Evolutionary conservation across 2,113 vertebrate genomes (phyloP).

Genomic region (Catharus minimus): DNA sequence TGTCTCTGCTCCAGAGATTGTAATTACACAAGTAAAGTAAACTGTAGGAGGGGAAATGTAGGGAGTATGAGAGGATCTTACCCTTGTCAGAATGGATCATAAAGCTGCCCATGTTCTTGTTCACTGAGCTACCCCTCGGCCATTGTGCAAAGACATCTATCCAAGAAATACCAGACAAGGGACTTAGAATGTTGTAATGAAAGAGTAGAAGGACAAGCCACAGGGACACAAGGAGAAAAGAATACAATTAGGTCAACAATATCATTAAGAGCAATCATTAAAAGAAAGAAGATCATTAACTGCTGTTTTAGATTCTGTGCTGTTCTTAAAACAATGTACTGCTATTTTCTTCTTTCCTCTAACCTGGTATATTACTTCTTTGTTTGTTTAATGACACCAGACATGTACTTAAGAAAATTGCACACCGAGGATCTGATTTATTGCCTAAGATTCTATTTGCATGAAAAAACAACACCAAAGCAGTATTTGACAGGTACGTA

Average conservation of each 20-base stretch:
- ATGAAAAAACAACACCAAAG: neutral
- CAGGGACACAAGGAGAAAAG: neutral
- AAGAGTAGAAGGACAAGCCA: neutral
- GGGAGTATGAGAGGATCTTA: neutral
- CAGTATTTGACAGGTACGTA: neutral
- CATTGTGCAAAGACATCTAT: neutral
- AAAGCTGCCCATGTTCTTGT: neutral
- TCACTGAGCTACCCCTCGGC: neutral
- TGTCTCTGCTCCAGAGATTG: neutral
- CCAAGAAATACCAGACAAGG: neutral
- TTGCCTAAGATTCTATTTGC: constrained; percentile 16
- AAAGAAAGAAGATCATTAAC: neutral
- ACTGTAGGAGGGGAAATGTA: neutral
- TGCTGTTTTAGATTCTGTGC: neutral
- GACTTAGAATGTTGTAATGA: neutral
- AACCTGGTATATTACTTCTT: constrained; percentile 15
- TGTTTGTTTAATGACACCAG: constrained; percentile 55
- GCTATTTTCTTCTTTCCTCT: constrained; percentile 18
- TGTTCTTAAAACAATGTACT: neutral
- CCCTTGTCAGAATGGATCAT: neutral
- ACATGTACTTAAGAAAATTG: constrained; percentile 40
- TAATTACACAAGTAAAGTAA: neutral
- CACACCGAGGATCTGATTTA: constrained; percentile 40
- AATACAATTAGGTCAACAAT: neutral
- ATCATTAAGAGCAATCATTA: neutral